Evolutionary conservation across 2,797 vertebrate species (phyloP).

Genomic region (Tachyglossus aculeatus): DNA sequence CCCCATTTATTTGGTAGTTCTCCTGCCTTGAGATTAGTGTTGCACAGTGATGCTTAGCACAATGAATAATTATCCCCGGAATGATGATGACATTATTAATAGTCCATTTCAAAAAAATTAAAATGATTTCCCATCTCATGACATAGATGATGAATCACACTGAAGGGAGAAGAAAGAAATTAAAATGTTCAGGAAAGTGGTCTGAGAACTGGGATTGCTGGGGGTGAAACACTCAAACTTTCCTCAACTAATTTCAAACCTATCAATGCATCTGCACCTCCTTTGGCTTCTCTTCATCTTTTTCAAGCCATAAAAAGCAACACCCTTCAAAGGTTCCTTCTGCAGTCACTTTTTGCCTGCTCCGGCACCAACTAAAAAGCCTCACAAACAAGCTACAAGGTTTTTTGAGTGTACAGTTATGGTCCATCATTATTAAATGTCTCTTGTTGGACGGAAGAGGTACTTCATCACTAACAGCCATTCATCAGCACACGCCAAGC

Average conservation of each 20-base stretch:
- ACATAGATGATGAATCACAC: neutral
- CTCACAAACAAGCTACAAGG: conserved; percentile 77
- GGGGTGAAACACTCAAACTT: neutral
- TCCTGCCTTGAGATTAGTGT: conserved; percentile 15
- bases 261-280: neutral
- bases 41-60: conserved; percentile 9
- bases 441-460: conserved; percentile 89
- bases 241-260: neutral
- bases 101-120: conserved; percentile 17
- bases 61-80: conserved; percentile 23
- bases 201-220: neutral
- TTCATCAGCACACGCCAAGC: conserved; percentile 89
- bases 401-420: conserved; percentile 82
- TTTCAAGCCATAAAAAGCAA: neutral
- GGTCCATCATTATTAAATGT: conserved; percentile 95
- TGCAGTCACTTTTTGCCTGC: neutral
- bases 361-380: conserved; percentile 22
- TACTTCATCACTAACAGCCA: conserved; percentile 90
- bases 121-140: conserved; percentile 14
- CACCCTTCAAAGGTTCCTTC: neutral
- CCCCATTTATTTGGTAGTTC: conserved; percentile 14
- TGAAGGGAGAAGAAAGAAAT: neutral
- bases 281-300: neutral
- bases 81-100: conserved; percentile 10
- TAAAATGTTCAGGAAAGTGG: neutral